A percentile compares a stretch with the other conserved stretches of the same genome.
These are phyloP conservation scores for Leptothorax acervorum DNA, from an alignment of 2,888 invertebrate species.

Conservation along the genomic window DNA sequence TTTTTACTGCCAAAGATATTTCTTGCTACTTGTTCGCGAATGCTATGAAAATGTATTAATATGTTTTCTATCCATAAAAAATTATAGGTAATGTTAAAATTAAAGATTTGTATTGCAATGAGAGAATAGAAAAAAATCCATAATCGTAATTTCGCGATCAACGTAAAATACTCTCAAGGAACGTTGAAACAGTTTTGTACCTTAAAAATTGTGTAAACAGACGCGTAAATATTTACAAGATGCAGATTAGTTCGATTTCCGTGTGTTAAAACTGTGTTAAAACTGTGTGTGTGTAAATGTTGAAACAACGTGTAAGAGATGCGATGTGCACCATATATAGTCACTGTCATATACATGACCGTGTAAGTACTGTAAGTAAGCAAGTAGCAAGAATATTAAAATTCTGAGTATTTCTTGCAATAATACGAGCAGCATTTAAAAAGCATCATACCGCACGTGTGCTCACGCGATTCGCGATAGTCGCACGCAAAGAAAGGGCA, in stretches of 20 bases:
- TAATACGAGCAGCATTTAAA: constrained; percentile 37
- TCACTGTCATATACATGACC: constrained; percentile 72
- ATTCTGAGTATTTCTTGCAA: constrained; percentile 62
- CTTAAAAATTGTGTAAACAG: not conserved
- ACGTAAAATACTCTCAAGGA: not conserved
- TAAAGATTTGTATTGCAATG: not conserved
- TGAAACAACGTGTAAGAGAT: constrained; percentile 68
- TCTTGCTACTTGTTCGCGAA: not conserved
- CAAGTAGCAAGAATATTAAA: constrained; percentile 58
- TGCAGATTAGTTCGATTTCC: constrained; percentile 36
- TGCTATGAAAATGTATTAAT: constrained; percentile 5
- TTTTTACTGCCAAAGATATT: not conserved
- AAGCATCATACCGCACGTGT: constrained; percentile 10
- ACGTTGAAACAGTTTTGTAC: not conserved
- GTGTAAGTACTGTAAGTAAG: constrained; percentile 23
- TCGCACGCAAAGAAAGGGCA: constrained; percentile 61
- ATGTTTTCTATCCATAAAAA: not conserved
- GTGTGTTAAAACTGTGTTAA: constrained; percentile 34
- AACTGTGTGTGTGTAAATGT: too few relatives aligned
- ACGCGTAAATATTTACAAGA: constrained; percentile 28
- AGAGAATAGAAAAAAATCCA: not conserved
- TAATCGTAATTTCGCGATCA: not conserved
- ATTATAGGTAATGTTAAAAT: not conserved
- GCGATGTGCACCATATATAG: constrained; percentile 68
- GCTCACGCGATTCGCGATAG: constrained; percentile 46